Evolutionary conservation across 2,888 invertebrate genomes (phyloP), one percentile per base, ranked within the genome.

Genomic region (Eupithecia tripunctaria): DNA sequence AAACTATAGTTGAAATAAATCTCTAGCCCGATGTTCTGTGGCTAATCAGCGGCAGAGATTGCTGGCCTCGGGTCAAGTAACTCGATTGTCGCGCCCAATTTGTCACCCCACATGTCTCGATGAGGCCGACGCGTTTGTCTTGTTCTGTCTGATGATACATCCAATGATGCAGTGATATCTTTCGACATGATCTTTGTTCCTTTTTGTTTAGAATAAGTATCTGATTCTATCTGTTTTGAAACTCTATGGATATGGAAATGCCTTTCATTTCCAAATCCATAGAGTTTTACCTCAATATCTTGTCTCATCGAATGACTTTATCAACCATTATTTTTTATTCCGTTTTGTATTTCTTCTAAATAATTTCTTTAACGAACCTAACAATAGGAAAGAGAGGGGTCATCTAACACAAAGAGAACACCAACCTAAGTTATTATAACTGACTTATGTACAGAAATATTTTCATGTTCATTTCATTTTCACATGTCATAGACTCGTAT

Each of bases 21-120:
- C 67, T 74, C 51, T 66, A 62, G 68, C 47, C 71, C 36, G n/a
- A 74, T 60, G 73, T 81, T 79, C 81, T 80, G 79, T 76, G 82
- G 86, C 86, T 87, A 89, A 90, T 89, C 84, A 78, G 82, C n/a
- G 64, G 47, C 84, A 79, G 85, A 88, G 90, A 90, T 91, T 89
- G 88, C 73, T 51, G 72, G 73, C 77, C 86, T 75, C 85, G 90
- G 93, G 92, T 94, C 93, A 93, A 91, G 87, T 94, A 91, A 93
- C 91, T 92, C 90, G 92, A 93, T 93, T 91, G 91, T 87, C 91
- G 89, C 89, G 86, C 87, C 91, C 91, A 93, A 93, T 93, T 92
- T 90, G 90, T 91, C 88, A 85, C 87, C 88, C 85, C 85, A 84
- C 84, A 81, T 32, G 32, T 82, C 84, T 82, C 82, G 83, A 84